Evolutionary conservation across 2,797 vertebrate genomes (phyloP), one percentile per base, ranked within the genome.

Genomic region (Nyctalus aviator): DNA sequence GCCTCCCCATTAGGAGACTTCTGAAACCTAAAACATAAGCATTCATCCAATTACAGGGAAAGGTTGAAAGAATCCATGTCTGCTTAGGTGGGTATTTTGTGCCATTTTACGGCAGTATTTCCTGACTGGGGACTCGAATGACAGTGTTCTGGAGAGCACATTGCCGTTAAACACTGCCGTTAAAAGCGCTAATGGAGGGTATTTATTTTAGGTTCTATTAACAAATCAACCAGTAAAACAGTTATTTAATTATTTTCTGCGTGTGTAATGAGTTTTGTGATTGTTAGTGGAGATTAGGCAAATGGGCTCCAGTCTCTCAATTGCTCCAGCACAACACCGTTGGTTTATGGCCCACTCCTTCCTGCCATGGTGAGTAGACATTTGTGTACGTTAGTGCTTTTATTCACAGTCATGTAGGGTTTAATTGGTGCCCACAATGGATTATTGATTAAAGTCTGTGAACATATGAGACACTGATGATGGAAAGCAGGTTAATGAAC

Each of bases 151-250:
- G 37, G 77, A 89, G 79, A 89, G 48, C 41, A 87, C 41, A 18
- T 83, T 93, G 83, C 82, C 90, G 37, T 92, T 88, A 55, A 88
- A 87, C 41, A 18, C 76, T 93, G 83, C 82, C 90, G 37, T 93
- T 88, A 55, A 88, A 87, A 77, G 75, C n/a, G 68, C 55, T 87
- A 87, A 90, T 62, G 66, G 92, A 95, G 82, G 48, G 20, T 66
- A 69, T 95, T 94, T 66, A 73, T 95, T 94, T 95, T 77, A 88
- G 86, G 91, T 90, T 90, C 82, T 88, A 4, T 85, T 90, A 86
- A 78, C 62, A 92, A 93, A 73, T 75, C 62, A 81, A 84, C 44
- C 66, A 83, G 18, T 57, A 55, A 88, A 93, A 75, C 17, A 93
- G 23, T 87, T 93, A 84, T 17, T 86, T 86, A 88, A 73, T 37